Evolutionary conservation across 2,113 vertebrate genomes (phyloP), one percentile per base, ranked within the genome.

Genomic region (Cyprinus carpio): DNA sequence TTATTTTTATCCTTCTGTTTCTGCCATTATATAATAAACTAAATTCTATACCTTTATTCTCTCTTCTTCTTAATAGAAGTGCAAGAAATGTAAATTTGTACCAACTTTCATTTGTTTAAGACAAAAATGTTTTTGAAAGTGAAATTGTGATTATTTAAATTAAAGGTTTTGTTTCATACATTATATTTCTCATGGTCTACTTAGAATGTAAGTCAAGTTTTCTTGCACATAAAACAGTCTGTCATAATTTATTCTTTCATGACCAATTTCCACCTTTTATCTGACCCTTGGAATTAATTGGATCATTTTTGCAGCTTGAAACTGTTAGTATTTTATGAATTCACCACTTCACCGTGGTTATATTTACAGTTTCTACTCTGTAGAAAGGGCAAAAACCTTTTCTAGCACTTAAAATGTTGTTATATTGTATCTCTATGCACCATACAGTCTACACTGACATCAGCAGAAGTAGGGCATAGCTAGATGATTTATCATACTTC

Each of bases 41-140:
- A 18, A 37, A 58, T 31, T 82, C 4, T 60, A 58, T 82, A n/a
- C 27, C 15, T 18, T 69, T 84, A 49, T 13, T 11, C 43, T 10
- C 76, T 75, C 16, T 64, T 77, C 81, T 75, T 67, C 80, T 85
- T 75, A 29, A 60, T 56, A 51, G 78, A 75, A 58, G 72, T 25
- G 65, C n/a, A 76, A 49, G 27, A 83, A 25, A 25, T 87, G 84
- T 88, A 83, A 79, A 85, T 88, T 64, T 88, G 56, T 85, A 80
- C 27, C 27, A 29, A 31, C 71, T 81, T 78, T 58, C 40, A 56
- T 64, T 27, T 80, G 74, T 76, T 6, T 64, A 25, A n/a, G 49
- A 46, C 29, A 64, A 46, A 37, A 15, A 77, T 20, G 4, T 84
- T 84, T 84, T 84, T n/a, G 29, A 71, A 43, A 51, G 20, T 4